Conservation (phyloP, 2,888 invertebrate species). For the Polydrusus tereticollis region DNA sequence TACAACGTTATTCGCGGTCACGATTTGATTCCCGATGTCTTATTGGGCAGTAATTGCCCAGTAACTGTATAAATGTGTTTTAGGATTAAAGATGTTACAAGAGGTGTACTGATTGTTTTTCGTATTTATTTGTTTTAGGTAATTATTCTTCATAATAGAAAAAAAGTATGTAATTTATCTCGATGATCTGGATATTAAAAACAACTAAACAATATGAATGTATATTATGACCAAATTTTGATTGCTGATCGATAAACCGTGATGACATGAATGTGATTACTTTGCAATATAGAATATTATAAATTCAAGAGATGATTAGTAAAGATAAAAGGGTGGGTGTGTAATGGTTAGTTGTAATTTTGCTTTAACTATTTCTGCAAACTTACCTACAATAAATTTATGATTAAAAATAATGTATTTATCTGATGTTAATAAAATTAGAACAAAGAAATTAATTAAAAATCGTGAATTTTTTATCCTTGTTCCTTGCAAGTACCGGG, state of each 20-base stretch:
- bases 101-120: conserved; percentile 26
- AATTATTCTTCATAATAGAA: conserved; percentile 8
- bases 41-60: conserved; percentile 28
- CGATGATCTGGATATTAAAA: conserved; percentile 3
- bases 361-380: conserved; percentile 27
- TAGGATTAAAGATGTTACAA: conserved; percentile 21
- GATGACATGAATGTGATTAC: conserved; percentile 31
- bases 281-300: conserved; percentile 34
- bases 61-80: conserved; percentile 27
- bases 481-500: background rate
- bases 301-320: conserved; percentile 20
- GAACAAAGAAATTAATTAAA: conserved; percentile 12
- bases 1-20: background rate
- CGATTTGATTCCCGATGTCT: background rate
- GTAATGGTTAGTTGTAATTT: conserved; percentile 25
- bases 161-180: conserved; percentile 1
- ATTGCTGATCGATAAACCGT: conserved; percentile 20
- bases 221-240: conserved; percentile 23
- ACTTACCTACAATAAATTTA: conserved; percentile 24
- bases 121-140: conserved; percentile 22
- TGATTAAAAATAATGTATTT: conserved; percentile 29
- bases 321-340: conserved; percentile 19
- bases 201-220: conserved; percentile 5
- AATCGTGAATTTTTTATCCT: background rate
- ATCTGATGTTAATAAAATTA: conserved; percentile 36